Evolutionary conservation across 2,113 vertebrate species (phyloP), one percentile per base, ranked within the genome.

Genomic region (Pipa parva): DNA sequence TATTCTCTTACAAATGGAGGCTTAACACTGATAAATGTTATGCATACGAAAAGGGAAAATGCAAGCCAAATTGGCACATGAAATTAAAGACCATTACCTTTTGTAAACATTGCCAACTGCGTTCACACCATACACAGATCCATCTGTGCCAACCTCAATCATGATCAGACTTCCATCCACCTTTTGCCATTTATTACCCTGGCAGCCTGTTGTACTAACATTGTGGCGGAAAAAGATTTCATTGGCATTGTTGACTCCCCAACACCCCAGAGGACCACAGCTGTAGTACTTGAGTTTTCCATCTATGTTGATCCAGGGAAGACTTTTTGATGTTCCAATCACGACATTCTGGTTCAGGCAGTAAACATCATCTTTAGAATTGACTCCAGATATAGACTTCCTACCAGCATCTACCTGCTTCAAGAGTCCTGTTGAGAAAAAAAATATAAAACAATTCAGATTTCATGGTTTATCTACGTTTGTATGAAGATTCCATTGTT

Each of bases 61-160:
- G n/a, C n/a, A n/a, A n/a, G n/a, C n/a, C n/a, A n/a, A n/a, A n/a
- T n/a, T n/a, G n/a, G n/a, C n/a, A n/a, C n/a, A n/a, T n/a, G n/a
- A n/a, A n/a, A n/a, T n/a, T n/a, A n/a, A n/a, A n/a, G n/a, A n/a
- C 39, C 39, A 42, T 42, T 31, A 75, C 76, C 76, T 71, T 9
- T n/a, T 25, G n/a, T 27, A 62, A 2, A 75, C 36, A 2, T 28
- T 1, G 18, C 76, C 73, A 2, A 5, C 10, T 11, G 27, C 6
- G 59, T 71, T 59, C 7, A 77, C 18, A 1, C 52, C 76, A 31
- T 51, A 75, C 17, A 75, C 71, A 1, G 28, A 55, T 7, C 76
- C 76, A 21, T 77, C 71, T 36, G 58, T 55, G 1, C 63, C 59
- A 11, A 76, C 72, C 39, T 76, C 74, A 2, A 76, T 36, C 67